Base-by-base conservation (phyloP, 2,113 vertebrate species). In the Phyllopteryx taeniolatus region DNA sequence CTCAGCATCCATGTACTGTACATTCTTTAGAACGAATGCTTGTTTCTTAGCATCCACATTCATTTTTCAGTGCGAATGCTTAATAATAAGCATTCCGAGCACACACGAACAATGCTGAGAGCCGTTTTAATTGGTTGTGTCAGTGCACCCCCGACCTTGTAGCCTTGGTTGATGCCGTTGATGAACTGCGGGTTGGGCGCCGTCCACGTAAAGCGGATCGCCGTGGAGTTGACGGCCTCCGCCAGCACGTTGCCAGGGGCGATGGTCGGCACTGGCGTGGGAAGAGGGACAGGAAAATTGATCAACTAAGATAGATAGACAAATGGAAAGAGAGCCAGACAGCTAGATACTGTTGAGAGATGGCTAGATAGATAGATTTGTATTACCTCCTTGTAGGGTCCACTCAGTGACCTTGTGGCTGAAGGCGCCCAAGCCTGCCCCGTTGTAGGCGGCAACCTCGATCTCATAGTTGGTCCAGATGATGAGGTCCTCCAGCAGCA, bases 381-480 rank as follows among this genome's bases (percentile, higher is more conserved):
- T 39, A 53, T 86, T 73, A 90, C 90, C 90, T 86, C 90, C 90
- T 88, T 98, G 97, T 67, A 98, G 94, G 0, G 97, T 99, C 98
- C 97, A 99, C 90, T 99, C 97, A 0, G 96, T 98, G 79, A 99
- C 97, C 79, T 95, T 98, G 80, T 94, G 89, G 89, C 96, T 98
- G 90, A 96, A 99, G 53, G 93, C 91, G 0, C 98, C 98, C 78
- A 96, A 86, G 8, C 98, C 96, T 0, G 97, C 97, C 0, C 95
- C 95, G 63, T 99, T 99, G 90, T 96, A 99, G 1, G 98, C 96
- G 0, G 98, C 98, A 87, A 99, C 96, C 86, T 98, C 96, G 0
- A 99, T 98, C 93, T 99, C 98, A 0, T 99, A 99, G 90, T 98
- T 99, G 77, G 98, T 99, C 98, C 98, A 99, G 84, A 99, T 98